These are phyloP conservation scores for Chelidonichthys spinosus DNA, from an alignment of 2,797 vertebrate species.

Conservation along the genomic window DNA sequence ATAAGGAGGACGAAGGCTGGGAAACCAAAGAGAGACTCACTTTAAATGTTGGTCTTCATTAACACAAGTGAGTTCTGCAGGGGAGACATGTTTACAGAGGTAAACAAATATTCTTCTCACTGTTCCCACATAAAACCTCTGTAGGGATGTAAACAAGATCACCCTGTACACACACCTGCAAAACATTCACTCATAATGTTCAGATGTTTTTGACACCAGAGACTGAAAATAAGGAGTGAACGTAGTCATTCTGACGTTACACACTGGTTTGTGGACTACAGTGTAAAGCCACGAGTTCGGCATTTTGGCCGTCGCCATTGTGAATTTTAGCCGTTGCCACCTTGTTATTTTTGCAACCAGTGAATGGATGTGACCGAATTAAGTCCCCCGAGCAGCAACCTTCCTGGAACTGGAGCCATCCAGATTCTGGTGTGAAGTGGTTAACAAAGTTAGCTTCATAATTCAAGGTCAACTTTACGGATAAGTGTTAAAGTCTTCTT, in stretches of 20 bases:
- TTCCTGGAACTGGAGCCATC: no score
- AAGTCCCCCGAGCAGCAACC: no score
- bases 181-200: background rate
- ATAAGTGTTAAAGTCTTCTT: no score
- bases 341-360: background rate
- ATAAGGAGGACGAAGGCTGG: conserved; percentile 71
- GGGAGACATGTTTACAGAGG: no score
- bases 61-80: background rate
- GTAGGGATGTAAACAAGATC: background rate
- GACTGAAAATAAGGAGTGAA: no score
- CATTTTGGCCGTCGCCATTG: background rate
- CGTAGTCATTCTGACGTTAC: background rate
- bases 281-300: background rate
- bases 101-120: background rate
- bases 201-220: background rate
- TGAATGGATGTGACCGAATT: background rate
- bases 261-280: background rate
- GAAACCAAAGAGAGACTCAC: conserved; percentile 45
- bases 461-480: no score
- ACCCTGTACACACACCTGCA: background rate
- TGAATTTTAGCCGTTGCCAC: background rate
- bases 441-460: no score
- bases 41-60: conserved; percentile 38
- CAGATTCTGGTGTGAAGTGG: no score
- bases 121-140: background rate